Evolutionary conservation across 2,797 vertebrate species (phyloP).

Genomic region (Acropternis orthonyx): DNA sequence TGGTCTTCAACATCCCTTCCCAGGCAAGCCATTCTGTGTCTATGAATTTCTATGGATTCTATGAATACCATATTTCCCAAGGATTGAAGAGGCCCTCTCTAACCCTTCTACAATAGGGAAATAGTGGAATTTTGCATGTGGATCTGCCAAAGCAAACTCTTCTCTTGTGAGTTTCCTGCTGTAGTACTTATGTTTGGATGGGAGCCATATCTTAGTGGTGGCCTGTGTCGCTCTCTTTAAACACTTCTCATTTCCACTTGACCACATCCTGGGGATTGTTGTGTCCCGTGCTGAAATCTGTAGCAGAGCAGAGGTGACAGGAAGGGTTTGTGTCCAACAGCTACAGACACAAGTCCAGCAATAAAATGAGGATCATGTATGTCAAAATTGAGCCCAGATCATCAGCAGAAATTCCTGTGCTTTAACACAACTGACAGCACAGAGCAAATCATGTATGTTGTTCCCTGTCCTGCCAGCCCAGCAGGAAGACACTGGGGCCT

Average conservation of each 20-base stretch:
- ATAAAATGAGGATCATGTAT: fast-evolving
- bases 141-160: not conserved
- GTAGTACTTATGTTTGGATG: not conserved
- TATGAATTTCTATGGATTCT: not conserved
- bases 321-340: not conserved
- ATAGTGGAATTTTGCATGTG: not conserved
- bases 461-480: not conserved
- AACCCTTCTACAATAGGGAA: not conserved
- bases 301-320: not conserved
- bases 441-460: not conserved
- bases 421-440: not conserved
- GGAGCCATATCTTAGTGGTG: not conserved
- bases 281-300: not conserved
- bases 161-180: not conserved
- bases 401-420: not conserved
- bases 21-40: not conserved
- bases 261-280: not conserved
- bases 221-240: not conserved
- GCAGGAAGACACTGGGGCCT: not conserved
- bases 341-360: fast-evolving
- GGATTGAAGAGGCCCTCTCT: not conserved
- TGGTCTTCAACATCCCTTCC: not conserved
- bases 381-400: not conserved
- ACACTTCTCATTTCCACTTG: not conserved
- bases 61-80: not conserved